A percentile compares a stretch with the other conserved stretches of the same genome.
Evolutionary conservation across 1,140 invertebrate genomes (phyloP).

Genomic region (Lepidurus apus): DNA sequence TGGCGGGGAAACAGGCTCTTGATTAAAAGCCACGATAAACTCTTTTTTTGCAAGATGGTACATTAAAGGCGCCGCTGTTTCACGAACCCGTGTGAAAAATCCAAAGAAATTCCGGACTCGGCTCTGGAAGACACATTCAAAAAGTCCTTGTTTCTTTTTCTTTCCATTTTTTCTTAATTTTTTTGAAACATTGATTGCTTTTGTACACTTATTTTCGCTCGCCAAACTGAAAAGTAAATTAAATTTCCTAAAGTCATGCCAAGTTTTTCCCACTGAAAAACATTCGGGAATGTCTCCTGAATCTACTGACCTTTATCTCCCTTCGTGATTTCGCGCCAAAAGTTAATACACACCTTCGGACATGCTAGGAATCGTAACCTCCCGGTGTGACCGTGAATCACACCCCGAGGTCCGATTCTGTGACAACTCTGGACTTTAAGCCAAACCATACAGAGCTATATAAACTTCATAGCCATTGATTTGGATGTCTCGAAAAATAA

Average conservation of each 20-base stretch:
- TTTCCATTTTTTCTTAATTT: background rate
- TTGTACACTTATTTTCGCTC: background rate
- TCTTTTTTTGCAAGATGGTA: background rate
- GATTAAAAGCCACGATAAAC: conserved; percentile 19
- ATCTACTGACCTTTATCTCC: background rate
- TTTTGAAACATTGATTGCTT: background rate
- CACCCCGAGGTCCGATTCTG: background rate
- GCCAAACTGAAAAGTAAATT: background rate
- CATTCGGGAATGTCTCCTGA: conserved; percentile 6
- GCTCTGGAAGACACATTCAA: background rate
- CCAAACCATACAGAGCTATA: background rate
- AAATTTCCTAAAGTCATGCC: background rate
- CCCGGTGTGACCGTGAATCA: background rate
- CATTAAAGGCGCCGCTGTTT: conserved; percentile 8
- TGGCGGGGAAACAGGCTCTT: background rate
- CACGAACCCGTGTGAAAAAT: conserved; percentile 12
- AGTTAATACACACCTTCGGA: background rate
- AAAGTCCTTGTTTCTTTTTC: background rate
- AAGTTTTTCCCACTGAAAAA: background rate
- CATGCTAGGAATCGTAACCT: background rate
- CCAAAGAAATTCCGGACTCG: background rate
- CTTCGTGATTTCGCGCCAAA: background rate
- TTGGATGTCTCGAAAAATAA: background rate
- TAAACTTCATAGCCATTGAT: background rate
- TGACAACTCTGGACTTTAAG: background rate